Evolutionary conservation across 2,888 invertebrate species (phyloP).

Genomic region (Hyposoter dolosus): DNA sequence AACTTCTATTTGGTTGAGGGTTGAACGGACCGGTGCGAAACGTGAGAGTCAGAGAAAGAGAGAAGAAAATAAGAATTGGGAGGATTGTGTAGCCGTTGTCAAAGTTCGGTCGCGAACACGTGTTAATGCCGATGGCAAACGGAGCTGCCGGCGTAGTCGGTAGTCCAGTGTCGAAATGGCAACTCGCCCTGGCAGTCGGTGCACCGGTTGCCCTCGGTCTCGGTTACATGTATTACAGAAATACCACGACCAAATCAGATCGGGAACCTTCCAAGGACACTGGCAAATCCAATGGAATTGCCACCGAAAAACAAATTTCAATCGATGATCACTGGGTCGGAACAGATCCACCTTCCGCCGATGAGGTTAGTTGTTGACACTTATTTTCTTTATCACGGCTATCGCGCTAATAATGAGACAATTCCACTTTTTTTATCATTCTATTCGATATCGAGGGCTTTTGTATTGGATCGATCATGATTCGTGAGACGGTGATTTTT

Average conservation of each 20-base stretch:
- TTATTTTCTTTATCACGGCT: too few relatives aligned
- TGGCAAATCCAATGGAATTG: constrained; percentile 85
- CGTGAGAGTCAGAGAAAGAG: neutral
- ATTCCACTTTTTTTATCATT: too few relatives aligned
- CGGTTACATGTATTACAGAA: constrained; percentile 91
- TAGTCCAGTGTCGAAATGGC: constrained; percentile 92
- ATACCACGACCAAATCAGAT: constrained; percentile 71
- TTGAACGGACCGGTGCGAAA: neutral
- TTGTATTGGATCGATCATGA: too few relatives aligned
- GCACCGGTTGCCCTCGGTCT: constrained; percentile 93
- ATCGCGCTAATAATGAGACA: too few relatives aligned
- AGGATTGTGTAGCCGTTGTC: constrained; percentile 21
- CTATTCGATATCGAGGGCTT: too few relatives aligned
- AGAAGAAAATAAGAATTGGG: neutral
- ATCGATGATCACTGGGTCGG: constrained; percentile 87
- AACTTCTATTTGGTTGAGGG: constrained; percentile 9
- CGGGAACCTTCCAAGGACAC: constrained; percentile 74
- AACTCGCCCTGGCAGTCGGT: constrained; percentile 93
- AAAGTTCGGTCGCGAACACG: constrained; percentile 22
- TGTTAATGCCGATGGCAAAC: constrained; percentile 76
- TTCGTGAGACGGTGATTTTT: too few relatives aligned
- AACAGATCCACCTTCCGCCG: constrained; percentile 78
- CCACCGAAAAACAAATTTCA: constrained; percentile 87
- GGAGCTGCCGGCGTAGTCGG: constrained; percentile 79
- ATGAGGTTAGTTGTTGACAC: constrained; percentile 77